Conservation (phyloP, 2,888 invertebrate species). For the Hymenopus coronatus region DNA sequence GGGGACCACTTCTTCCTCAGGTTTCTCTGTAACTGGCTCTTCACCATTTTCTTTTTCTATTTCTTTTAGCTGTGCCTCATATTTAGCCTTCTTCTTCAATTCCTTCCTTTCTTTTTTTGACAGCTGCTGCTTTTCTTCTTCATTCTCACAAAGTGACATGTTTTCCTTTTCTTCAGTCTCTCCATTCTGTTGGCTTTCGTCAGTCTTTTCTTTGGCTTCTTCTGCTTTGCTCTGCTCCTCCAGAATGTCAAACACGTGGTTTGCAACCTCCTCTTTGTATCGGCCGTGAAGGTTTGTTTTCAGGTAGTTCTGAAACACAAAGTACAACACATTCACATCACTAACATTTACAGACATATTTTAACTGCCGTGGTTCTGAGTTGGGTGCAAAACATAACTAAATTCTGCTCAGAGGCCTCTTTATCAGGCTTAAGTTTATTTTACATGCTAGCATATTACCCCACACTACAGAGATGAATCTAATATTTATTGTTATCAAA, state of each 20-base stretch:
- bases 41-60: neutral
- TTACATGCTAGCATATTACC: no score
- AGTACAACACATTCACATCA: no score
- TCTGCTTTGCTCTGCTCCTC: conserved; percentile 22
- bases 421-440: no score
- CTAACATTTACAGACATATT: no score
- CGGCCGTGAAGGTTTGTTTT: conserved; percentile 37
- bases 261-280: conserved; percentile 6
- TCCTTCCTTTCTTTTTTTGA: conserved; percentile 53
- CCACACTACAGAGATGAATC: no score
- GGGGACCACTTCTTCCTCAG: conserved; percentile 26
- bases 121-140: conserved; percentile 50
- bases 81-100: conserved; percentile 45
- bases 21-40: conserved; percentile 9
- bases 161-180: conserved; percentile 39
- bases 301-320: conserved; percentile 37
- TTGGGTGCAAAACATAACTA: no score
- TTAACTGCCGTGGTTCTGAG: no score
- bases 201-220: conserved; percentile 7
- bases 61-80: conserved; percentile 32
- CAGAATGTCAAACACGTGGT: conserved; percentile 27
- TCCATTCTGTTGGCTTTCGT: conserved; percentile 2
- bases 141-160: conserved; percentile 50
- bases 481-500: no score
- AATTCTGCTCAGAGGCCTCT: no score